A percentile compares a stretch with the other conserved stretches of the same genome.
Evolutionary conservation across 2,888 invertebrate genomes (phyloP).

Genomic region (Sylvicola fuscatus): DNA sequence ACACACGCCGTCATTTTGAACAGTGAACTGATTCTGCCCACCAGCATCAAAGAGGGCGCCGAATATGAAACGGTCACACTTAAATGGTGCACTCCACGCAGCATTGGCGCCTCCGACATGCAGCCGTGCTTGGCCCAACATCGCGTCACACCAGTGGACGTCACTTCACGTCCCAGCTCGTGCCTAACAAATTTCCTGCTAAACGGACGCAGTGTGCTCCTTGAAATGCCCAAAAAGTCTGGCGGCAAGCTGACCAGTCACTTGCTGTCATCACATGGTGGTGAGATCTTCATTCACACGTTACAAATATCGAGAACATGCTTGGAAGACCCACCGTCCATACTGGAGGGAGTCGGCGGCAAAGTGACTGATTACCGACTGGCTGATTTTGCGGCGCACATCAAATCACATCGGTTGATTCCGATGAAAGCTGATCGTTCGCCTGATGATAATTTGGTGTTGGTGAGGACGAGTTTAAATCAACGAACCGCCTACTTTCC

Average conservation of each 20-base stretch:
- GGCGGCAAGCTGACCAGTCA: conserved; percentile 82
- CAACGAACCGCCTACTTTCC: too few relatives aligned
- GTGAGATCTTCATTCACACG: conserved; percentile 89
- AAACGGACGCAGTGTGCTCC: conserved; percentile 76
- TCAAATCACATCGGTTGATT: conserved; percentile 62
- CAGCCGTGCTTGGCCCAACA: conserved; percentile 71
- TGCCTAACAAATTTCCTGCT: conserved; percentile 95
- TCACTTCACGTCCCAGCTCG: conserved; percentile 89
- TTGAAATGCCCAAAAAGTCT: conserved; percentile 62
- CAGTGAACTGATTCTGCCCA: conserved; percentile 28
- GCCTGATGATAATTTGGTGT: too few relatives aligned
- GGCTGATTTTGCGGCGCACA: conserved; percentile 71
- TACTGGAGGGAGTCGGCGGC: conserved; percentile 87
- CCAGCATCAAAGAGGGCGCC: conserved; percentile 48
- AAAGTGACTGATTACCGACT: conserved; percentile 77
- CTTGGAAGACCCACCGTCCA: conserved; percentile 86
- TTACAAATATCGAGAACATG: conserved; percentile 67
- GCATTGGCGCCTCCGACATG: conserved; percentile 46
- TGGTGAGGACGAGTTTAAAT: too few relatives aligned
- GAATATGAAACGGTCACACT: conserved; percentile 71
- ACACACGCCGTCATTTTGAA: conserved; percentile 71
- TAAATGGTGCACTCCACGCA: conserved; percentile 95
- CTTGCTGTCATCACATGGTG: conserved; percentile 81
- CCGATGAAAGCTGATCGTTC: conserved; percentile 37
- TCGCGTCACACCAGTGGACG: conserved; percentile 88